A percentile compares a stretch with the other conserved stretches of the same genome.
Conservation (phyloP, 2,797 vertebrate species). For the Echeneis naucrates region DNA sequence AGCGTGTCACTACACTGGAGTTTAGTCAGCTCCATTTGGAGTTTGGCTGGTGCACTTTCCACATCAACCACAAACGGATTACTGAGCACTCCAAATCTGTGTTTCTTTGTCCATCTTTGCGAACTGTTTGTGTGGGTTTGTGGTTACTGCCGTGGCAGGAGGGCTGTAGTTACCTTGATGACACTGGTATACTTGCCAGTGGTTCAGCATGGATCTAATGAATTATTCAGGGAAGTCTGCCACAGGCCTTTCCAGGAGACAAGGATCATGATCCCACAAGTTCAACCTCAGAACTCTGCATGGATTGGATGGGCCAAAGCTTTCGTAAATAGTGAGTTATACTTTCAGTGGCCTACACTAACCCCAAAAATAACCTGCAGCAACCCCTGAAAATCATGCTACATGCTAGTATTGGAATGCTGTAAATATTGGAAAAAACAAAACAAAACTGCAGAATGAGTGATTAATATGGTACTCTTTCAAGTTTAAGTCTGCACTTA, state of each 20-base stretch:
- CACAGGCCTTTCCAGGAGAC: constrained; percentile 57
- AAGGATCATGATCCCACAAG: constrained; percentile 59
- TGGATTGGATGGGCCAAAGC: constrained; percentile 1
- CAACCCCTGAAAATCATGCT: background rate
- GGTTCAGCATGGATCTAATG: constrained; percentile 78
- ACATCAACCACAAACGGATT: no score
- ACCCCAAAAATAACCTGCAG: background rate
- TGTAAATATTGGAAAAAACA: background rate
- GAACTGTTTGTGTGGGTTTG: constrained; percentile 68
- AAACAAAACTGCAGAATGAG: constrained; percentile 7
- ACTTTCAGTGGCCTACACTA: background rate
- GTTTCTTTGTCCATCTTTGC: constrained; percentile 46
- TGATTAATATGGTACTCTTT: background rate
- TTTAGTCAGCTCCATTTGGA: no score
- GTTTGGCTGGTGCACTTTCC: no score
- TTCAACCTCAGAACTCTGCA: background rate
- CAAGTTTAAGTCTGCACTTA: background rate
- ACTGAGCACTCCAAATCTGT: no score
- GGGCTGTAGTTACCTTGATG: constrained; percentile 86
- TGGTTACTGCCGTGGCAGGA: constrained; percentile 70
- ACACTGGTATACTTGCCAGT: constrained; percentile 83
- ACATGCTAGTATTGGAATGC: background rate
- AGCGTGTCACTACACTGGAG: no score
- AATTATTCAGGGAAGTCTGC: constrained; percentile 88
- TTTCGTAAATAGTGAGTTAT: background rate